These are phyloP conservation scores for Engystomops pustulosus DNA, from an alignment of 2,113 vertebrate species.

Conservation along the genomic window DNA sequence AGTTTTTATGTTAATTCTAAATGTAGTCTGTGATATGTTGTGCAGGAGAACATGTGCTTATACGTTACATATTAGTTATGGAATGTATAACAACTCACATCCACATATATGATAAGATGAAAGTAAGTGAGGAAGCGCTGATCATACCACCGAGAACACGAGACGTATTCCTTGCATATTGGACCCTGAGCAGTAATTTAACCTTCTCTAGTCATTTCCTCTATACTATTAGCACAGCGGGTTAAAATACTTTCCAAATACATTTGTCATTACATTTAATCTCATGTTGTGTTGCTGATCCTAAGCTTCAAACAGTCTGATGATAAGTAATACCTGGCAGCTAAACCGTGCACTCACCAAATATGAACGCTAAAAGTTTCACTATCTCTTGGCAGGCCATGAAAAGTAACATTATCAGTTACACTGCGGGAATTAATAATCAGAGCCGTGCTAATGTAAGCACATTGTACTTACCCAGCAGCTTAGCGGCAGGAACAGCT, in stretches of 20 bases:
- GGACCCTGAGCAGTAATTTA: not conserved
- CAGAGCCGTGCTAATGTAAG: not conserved
- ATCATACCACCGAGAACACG: conserved; percentile 1
- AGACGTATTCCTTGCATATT: conserved; percentile 24
- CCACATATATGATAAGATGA: not conserved
- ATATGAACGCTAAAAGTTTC: conserved; percentile 7
- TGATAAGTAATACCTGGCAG: not conserved
- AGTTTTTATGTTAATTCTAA: too few species aligned
- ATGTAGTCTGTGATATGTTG: too few species aligned
- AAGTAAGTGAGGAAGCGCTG: conserved; percentile 6
- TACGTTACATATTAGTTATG: too few species aligned
- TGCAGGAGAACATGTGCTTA: too few species aligned
- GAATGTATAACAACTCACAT: too few species aligned
- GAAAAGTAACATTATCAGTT: conserved; percentile 35
- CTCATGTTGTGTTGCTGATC: conserved; percentile 36
- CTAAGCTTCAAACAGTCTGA: not conserved
- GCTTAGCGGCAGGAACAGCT: conserved; percentile 27
- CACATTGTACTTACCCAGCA: conserved; percentile 2
- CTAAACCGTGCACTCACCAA: not conserved
- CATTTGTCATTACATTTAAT: conserved; percentile 31
- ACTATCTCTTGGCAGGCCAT: conserved; percentile 27
- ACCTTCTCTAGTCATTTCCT: conserved; percentile 37
- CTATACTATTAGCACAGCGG: not conserved
- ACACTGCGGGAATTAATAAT: conserved; percentile 34
- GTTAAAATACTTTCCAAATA: conserved; percentile 40